Base-by-base conservation (phyloP, 1,140 invertebrate species). In the Leptopilina clavipes region DNA sequence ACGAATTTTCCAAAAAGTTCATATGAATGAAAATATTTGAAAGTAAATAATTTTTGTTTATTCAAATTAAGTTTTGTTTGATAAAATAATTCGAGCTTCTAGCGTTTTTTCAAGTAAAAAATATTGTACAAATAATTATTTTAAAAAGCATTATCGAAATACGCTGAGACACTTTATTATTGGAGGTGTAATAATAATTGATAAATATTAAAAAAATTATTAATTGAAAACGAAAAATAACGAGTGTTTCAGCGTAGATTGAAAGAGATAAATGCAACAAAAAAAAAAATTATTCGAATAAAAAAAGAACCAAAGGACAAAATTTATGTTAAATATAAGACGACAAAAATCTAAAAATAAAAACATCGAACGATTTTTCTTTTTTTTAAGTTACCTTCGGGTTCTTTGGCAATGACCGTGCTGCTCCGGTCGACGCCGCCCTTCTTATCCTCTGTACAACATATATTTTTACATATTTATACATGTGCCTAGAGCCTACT, bases 331-430 rank as follows among this genome's bases (percentile, higher is more conserved):
- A 65, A 40, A 70, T 19, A 25, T 25, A 74, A 40, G n/a, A 43
- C 9, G 40, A 74, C 44, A 73, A 73, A 11, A 48, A 54, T 65
- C 3, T 31, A 31, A 22, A 18, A 65, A n/a, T 31, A 31, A 84
- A 84, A 81, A 85, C 83, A 84, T 84, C 77, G 80, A 85, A 87
- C 83, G 79, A 73, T 76, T 82, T 84, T 82, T 83, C 86, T 78
- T 80, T 82, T 86, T 81, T 72, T 37, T 76, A 52, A 80, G 86
- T 94, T 95, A 93, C 95, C 96, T 95, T 96, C 95, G 84, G 96
- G 95, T 87, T 97, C 96, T 94, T 97, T 97, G 89, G 96, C 96
- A 92, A 97, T 97, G 88, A 97, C 96, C 86, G 96, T 97, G 90
- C 96, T 96, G 91, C 96, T 96, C 91, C 96, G 94, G 92, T 97